A percentile compares a stretch with the other conserved stretches of the same genome.
These are phyloP conservation scores for Ctenomys sociabilis DNA, from an alignment of 2,113 vertebrate species.

Conservation along the genomic window DNA sequence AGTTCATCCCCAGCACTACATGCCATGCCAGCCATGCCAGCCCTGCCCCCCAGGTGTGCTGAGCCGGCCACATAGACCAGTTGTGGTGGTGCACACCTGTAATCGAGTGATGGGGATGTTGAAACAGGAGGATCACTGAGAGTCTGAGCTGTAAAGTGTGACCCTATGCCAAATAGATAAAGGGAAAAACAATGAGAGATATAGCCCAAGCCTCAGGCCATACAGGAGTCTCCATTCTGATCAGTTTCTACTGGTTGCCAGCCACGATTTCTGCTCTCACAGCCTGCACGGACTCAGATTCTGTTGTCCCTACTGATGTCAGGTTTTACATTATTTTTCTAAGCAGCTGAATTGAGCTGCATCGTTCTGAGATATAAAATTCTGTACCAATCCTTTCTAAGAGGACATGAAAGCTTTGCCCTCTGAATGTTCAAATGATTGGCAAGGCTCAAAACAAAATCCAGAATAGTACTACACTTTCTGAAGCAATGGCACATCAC, in stretches of 20 bases:
- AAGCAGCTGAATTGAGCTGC: background rate
- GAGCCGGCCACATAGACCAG: no score
- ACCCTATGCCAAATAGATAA: no score
- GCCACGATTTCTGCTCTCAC: background rate
- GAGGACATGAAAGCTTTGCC: background rate
- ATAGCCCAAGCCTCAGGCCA: background rate
- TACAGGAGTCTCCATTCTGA: background rate
- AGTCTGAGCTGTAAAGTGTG: no score
- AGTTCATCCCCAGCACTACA: no score
- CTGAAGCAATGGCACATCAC: background rate
- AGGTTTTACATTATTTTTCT: background rate
- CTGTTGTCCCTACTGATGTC: rapidly evolving
- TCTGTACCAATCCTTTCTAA: background rate
- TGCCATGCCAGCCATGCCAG: no score
- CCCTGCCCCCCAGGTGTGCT: no score
- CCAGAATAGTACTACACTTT: rapidly evolving
- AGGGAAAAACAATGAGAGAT: background rate
- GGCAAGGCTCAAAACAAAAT: background rate
- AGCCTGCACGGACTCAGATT: background rate
- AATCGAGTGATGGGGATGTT: no score
- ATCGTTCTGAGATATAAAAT: background rate
- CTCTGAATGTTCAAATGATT: background rate
- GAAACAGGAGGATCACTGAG: no score
- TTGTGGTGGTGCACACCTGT: no score
- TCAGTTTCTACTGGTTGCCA: rapidly evolving